phyloP scores from a whole-genome alignment of 2,113 vertebrate genomes.

The Thermophis baileyi region DNA sequence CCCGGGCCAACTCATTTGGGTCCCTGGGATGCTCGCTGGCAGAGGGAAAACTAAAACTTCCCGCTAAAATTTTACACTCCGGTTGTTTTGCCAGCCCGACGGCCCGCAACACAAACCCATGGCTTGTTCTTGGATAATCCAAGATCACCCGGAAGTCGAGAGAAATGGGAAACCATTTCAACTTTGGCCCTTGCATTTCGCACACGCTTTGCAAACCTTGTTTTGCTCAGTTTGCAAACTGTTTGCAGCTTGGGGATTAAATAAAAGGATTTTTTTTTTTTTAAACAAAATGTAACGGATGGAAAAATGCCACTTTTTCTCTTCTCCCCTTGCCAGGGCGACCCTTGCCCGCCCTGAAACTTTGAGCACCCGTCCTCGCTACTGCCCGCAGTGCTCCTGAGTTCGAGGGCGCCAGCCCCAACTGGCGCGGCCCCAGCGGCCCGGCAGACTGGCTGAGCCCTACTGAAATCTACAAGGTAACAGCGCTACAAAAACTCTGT shows the following conservation, averaged over 20 bases:
- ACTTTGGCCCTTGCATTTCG: background rate
- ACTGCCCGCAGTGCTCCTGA: conserved; percentile 67
- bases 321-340: background rate
- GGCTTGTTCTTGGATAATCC: background rate
- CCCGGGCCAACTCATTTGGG: background rate
- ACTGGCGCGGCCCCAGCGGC: conserved; percentile 12
- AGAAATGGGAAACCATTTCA: background rate
- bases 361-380: conserved; percentile 56
- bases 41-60: background rate
- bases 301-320: background rate
- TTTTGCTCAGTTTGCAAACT: no score
- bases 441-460: conserved; percentile 18
- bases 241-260: background rate
- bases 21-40: background rate
- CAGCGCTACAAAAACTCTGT: background rate
- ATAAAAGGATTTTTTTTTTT: background rate
- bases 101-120: background rate
- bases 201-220: background rate
- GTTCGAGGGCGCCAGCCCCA: conserved; percentile 40
- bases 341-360: conserved; percentile 45
- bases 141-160: background rate
- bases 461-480: conserved; percentile 57
- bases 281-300: background rate
- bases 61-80: background rate
- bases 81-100: background rate